Evolutionary conservation across 2,113 vertebrate genomes (phyloP), one percentile per base, ranked within the genome.

Genomic region (Clinocottus analis): DNA sequence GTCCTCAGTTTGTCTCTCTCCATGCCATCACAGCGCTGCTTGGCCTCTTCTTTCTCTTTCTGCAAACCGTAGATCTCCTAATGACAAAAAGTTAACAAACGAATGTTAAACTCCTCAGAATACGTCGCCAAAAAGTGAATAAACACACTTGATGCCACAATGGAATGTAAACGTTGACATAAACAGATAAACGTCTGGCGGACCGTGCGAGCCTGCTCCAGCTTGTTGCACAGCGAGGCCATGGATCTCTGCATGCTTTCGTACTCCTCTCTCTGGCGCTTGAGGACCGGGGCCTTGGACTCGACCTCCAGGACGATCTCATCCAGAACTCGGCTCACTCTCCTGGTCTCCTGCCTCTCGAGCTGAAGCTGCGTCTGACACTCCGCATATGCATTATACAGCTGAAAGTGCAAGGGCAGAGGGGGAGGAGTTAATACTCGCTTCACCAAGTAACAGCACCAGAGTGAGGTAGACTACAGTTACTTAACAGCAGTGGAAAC

Each of bases 261-360:
- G 17, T 97, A 97, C 72, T 99, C 98, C 80, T 99, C 97, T 29
- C 96, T 94, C 72, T 99, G 97, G 5, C 96, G 96, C 91, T 95
- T 98, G 49, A 99, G 88, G 72, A 98, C 94, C 0, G 97, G 97
- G 0, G 97, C 97, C 92, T 99, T 99, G 61, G 96, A 96, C 92
- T 99, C 98, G 10, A 99, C 96, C 89, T 99, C 97, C 85, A 96
- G 95, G 25, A 97, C 94, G 64, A 98, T 97, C 93, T 99, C 97
- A 90, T 98, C 96, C 88, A 99, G 91, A 12, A 97, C 97, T 76
- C 96, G 95, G 90, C 95, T 97, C 60, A 98, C 95, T 79, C 96
- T 95, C 80, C 95, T 95, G 31, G 95, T 97, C 90, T 99, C 97
- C 85, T 97, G 94, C 79, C 96, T 97, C 87, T 98, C 97, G 75